Evolutionary conservation across 35 echinoderm and acorn worm species (phyloP), one percentile per base, ranked within the genome.

Genomic region (Lytechinus variegatus): DNA sequence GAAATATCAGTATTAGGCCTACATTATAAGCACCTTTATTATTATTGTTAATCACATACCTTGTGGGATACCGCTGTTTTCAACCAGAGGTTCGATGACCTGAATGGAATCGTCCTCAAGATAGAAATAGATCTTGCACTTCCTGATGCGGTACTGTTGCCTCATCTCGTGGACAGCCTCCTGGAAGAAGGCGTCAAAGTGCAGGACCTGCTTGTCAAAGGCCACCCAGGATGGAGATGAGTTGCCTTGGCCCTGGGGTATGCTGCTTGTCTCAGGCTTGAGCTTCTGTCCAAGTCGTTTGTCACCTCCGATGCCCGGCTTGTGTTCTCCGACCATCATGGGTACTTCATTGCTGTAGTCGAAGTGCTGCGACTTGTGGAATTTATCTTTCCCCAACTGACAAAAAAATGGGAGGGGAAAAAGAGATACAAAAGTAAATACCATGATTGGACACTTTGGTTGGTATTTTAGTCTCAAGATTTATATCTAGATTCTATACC

Each of bases 351-450:
- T 99, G 91, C 96, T 87, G 86, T 97, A 95, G 94, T 96, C 98
- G 95, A 99, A 99, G 61, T 99, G 98, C 86, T 99, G 98, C 3
- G 98, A 99, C 87, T 99, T 99, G 89, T 96, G 97, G 91, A 96
- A 97, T 54, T 96, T 97, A 27, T 97, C 96, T 94, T 95, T 96
- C 54, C 98, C 98, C 95, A 99, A 96, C 98, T 99, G 95, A 51
- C 6, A 24, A 44, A 12, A 24, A 87, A 61, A 94, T 44, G 14
- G 16, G 19, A 44, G 33, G 2, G 33, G 33, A 44, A 44, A 12
- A 27, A 6, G 3, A 87, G 11, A 21, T 33, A 24, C 10, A 9
- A 27, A 9, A 33, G 16, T 16, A 2, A 54, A 91, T 71, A 21
- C 61, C 61, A 71, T 21, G 19, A 9, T 58, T 13, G 11, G 24